Conservation (phyloP, 2,113 vertebrate genomes). For the Nothobranchius kuhntae region DNA sequence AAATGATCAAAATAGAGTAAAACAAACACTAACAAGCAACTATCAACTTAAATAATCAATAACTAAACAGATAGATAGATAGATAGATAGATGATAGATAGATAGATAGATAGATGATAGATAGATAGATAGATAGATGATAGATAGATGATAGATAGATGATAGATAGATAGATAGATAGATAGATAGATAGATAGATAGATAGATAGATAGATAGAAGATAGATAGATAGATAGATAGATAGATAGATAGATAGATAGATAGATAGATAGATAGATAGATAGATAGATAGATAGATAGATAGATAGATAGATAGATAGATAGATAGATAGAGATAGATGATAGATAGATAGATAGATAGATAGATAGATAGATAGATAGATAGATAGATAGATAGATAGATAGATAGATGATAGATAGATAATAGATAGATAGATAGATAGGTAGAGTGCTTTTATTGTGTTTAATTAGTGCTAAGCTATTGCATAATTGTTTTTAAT, state of each 20-base stretch:
- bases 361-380: too few species aligned
- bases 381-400: too few species aligned
- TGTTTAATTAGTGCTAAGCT: too few species aligned
- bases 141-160: too few species aligned
- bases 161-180: not conserved
- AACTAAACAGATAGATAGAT: not conserved
- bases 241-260: slow-evolving; percentile 1
- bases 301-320: not conserved
- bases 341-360: too few species aligned
- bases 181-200: slow-evolving; percentile 10
- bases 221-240: not conserved
- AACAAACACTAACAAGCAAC: not conserved
- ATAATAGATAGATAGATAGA: too few species aligned
- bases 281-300: not conserved
- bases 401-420: too few species aligned
- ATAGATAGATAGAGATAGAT: too few species aligned
- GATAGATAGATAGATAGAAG: slow-evolving; percentile 4
- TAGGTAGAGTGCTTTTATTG: too few species aligned
- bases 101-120: slow-evolving; percentile 3
- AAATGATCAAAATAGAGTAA: too few species aligned
- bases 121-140: slow-evolving; percentile 9
- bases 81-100: slow-evolving; percentile 12
- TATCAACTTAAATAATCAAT: too few species aligned
- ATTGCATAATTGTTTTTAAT: too few species aligned
- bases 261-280: not conserved